These are phyloP conservation scores for Frankliniella fusca DNA, from an alignment of 2,888 invertebrate species.

Conservation along the genomic window DNA sequence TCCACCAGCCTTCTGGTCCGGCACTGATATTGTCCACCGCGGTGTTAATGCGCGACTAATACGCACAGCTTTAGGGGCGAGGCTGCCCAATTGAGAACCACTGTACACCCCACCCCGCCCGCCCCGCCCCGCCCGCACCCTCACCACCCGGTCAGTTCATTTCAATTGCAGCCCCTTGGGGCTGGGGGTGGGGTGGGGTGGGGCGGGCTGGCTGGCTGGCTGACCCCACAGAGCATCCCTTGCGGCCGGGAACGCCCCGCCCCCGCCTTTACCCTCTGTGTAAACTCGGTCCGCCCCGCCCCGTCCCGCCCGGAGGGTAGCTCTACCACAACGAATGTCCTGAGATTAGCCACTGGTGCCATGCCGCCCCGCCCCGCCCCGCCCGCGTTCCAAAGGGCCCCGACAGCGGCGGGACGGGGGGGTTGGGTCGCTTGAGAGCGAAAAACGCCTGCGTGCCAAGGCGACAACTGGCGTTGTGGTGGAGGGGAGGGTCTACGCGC, in stretches of 20 bases:
- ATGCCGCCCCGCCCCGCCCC: neutral
- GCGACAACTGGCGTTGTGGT: too few species aligned
- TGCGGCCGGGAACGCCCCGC: too few species aligned
- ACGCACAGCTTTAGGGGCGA: neutral
- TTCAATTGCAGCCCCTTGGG: conserved; percentile 8
- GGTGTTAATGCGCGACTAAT: conserved; percentile 16
- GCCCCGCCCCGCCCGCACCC: neutral
- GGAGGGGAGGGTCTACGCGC: neutral
- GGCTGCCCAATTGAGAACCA: neutral
- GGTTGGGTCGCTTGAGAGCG: too few species aligned
- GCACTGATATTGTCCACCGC: neutral
- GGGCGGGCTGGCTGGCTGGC: neutral
- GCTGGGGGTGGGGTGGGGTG: neutral
- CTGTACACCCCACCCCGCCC: neutral
- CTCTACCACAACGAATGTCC: neutral
- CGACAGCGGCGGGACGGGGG: neutral
- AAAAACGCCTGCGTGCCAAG: too few species aligned
- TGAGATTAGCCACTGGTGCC: neutral
- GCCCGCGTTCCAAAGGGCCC: neutral
- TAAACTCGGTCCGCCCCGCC: too few species aligned
- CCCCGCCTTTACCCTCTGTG: too few species aligned
- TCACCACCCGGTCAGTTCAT: conserved; percentile 4
- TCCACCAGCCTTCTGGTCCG: neutral
- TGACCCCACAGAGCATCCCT: neutral
- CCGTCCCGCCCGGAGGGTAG: too few species aligned